Evolutionary conservation across 2,113 vertebrate species (phyloP), one percentile per base, ranked within the genome.

Genomic region (Grallaria varia): DNA sequence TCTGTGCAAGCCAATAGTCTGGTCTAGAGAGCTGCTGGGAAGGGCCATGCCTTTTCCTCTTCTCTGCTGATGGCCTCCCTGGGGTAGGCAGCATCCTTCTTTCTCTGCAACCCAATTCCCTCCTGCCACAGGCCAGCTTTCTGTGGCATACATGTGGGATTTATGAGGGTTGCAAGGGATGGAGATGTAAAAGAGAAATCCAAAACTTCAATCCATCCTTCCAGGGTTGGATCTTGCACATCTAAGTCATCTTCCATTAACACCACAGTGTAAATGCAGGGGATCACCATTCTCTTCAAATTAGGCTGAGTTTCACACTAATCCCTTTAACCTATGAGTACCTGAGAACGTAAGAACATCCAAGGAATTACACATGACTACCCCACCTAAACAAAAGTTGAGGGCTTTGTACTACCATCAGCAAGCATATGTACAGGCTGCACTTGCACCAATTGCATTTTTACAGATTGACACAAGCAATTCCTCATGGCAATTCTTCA

Each of bases 121-220:
- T 39, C 28, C 35, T 0, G 0, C 22, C 21, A n/a, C 8, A 7
- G 9, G 47, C 8, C 14, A 80, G 24, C 6, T 37, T 80, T 84
- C 35, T 66, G 9, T 21, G 20, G 28, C 31, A 75, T 1, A 1
- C 8, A 7, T 10, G 30, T 10, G 30, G 7, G 4, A 6, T 40
- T 84, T 53, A 49, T 42, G 75, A 60, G 31, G 39, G 17, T 49
- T 79, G 24, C 24, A 83, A 60, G n/a, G 19, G 37, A 30, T 39
- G 23, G 14, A 84, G 31, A 50, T 18, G 28, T 52, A 76, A 27
- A 55, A 69, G 31, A 74, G 56, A 76, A 35, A 76, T 56, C 21
- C 60, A 55, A 60, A 76, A 50, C 19, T 56, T 60, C 47, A 66
- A 1, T 49, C 47, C 18, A 25, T 27, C 4, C 24, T 75, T 60